Conservation (phyloP, 2,797 vertebrate genomes). For the Cuniculus paca region DNA sequence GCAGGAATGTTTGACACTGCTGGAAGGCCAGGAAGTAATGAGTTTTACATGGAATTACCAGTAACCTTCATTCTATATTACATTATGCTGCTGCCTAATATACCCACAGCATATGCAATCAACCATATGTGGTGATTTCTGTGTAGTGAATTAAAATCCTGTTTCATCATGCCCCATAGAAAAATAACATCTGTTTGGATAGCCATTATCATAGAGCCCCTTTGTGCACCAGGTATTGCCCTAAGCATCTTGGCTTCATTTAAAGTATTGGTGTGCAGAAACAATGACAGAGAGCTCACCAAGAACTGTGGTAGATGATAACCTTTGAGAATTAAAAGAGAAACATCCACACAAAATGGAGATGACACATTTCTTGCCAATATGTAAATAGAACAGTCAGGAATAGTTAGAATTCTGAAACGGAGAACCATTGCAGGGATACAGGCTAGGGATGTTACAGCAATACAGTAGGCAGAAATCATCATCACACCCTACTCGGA, state of each 20-base stretch:
- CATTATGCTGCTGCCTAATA: neutral
- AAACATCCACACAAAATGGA: neutral
- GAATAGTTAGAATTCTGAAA: conserved; percentile 5
- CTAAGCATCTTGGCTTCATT: conserved; percentile 24
- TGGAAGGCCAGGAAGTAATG: neutral
- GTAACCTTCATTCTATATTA: neutral
- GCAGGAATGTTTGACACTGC: neutral
- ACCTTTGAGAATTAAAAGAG: neutral
- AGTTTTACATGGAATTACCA: neutral
- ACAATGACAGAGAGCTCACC: neutral
- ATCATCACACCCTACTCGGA: neutral
- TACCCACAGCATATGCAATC: neutral
- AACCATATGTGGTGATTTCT: neutral
- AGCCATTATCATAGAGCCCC: neutral
- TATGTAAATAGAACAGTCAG: neutral
- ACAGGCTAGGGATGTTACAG: neutral
- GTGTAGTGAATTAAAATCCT: conserved; percentile 41
- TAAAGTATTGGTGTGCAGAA: neutral
- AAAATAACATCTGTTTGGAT: conserved; percentile 11
- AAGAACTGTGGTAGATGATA: neutral
- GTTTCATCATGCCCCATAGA: neutral
- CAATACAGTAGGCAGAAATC: neutral
- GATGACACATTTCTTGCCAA: neutral
- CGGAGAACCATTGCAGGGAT: neutral
- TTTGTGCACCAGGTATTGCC: neutral